phyloP scores from a whole-genome alignment of 1,140 invertebrate species.

The Chrysoperla carnea region DNA sequence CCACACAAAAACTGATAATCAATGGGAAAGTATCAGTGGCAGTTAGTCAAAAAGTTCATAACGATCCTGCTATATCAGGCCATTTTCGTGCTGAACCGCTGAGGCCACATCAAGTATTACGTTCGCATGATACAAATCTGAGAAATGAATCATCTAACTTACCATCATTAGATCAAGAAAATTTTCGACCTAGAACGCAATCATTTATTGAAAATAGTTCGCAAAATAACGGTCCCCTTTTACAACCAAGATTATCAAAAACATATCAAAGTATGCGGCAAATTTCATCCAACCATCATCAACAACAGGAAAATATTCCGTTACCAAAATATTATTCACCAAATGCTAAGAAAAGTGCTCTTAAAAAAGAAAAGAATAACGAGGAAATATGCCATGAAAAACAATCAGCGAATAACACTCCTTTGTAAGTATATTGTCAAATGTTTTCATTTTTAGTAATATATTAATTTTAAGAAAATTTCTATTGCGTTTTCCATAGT shows the following conservation, averaged over 20 bases:
- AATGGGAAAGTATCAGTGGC: constrained; percentile 26
- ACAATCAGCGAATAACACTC: too few species aligned
- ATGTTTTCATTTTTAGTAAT: too few species aligned
- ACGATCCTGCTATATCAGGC: constrained; percentile 8
- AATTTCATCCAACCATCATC: neutral
- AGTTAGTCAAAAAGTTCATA: constrained; percentile 19
- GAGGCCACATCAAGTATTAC: constrained; percentile 5
- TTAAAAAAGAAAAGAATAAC: too few species aligned
- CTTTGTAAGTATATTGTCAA: too few species aligned
- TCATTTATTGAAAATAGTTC: neutral
- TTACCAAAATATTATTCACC: too few species aligned
- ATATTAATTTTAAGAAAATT: too few species aligned
- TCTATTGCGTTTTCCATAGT: too few species aligned
- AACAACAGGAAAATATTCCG: too few species aligned
- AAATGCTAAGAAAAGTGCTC: too few species aligned
- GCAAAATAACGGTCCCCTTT: constrained; percentile 9
- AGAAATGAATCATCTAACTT: neutral
- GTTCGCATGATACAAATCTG: constrained; percentile 1
- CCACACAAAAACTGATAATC: constrained; percentile 25
- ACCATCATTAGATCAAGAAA: neutral
- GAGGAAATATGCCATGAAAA: too few species aligned
- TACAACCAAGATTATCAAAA: constrained; percentile 19
- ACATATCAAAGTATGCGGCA: constrained; percentile 22
- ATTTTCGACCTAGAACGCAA: neutral
- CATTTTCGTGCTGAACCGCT: constrained; percentile 15